phyloP scores from a whole-genome alignment of 2,113 vertebrate genomes.

The Otus sunia region DNA sequence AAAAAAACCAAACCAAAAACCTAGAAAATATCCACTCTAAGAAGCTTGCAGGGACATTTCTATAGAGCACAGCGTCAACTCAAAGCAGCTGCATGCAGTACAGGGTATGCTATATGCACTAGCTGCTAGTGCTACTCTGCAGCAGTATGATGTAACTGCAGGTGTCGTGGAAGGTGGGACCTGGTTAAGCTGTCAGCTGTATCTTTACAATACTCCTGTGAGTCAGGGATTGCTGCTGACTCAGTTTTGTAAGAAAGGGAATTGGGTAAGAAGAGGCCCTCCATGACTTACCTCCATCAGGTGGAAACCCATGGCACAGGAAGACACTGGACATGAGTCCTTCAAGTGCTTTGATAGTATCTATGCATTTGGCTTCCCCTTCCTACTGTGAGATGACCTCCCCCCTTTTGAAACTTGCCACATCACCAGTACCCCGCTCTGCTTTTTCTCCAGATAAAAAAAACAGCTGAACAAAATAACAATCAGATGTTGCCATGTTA shows the following conservation, averaged over 20 bases:
- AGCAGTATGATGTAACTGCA: neutral
- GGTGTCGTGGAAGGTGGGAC: neutral
- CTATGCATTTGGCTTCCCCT: neutral
- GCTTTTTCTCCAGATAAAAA: neutral
- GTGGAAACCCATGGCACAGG: neutral
- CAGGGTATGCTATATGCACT: neutral
- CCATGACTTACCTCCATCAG: neutral
- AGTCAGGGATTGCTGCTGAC: neutral
- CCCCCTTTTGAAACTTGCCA: neutral
- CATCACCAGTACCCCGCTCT: neutral
- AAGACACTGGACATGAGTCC: neutral
- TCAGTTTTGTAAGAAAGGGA: neutral
- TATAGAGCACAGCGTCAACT: neutral
- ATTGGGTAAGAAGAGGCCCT: neutral
- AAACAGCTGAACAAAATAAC: constrained; percentile 1
- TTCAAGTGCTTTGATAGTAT: neutral
- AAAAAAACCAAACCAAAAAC: neutral
- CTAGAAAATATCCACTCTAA: neutral
- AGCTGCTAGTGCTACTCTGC: neutral
- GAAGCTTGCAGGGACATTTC: neutral
- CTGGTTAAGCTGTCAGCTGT: neutral
- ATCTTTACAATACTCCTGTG: neutral
- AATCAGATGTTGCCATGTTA: constrained; percentile 11
- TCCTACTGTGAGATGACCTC: neutral
- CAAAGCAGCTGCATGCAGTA: neutral